phyloP scores from a whole-genome alignment of 1,140 invertebrate species.

The Radopholus similis region DNA sequence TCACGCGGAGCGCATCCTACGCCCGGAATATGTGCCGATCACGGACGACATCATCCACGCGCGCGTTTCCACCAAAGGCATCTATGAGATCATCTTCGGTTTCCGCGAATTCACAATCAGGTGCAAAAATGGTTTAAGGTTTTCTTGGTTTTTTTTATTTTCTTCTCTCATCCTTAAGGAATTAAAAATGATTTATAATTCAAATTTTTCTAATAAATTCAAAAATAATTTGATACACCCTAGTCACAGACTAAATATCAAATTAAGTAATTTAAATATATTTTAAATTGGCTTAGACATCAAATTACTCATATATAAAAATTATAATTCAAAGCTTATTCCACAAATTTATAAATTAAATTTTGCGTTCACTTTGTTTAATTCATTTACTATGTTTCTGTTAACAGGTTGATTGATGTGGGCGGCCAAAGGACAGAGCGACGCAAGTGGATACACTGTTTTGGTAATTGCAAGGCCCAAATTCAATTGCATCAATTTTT shows the following conservation, averaged over 20 bases:
- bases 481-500: not conserved
- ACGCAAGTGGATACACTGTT: conserved; percentile 24
- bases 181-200: conserved; percentile 1
- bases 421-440: conserved; percentile 12
- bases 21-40: too few species aligned
- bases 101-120: conserved; percentile 25
- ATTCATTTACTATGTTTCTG: not conserved
- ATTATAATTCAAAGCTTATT: not conserved
- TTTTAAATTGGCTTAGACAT: not conserved
- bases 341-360: not conserved
- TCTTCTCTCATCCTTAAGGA: too few species aligned
- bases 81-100: conserved; percentile 19
- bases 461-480: not conserved
- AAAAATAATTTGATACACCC: conserved; percentile 12
- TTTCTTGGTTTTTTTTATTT: too few species aligned
- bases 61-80: conserved; percentile 16
- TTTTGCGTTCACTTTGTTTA: not conserved
- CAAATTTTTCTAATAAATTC: not conserved
- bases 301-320: too few species aligned
- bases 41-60: conserved; percentile 19
- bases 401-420: conserved; percentile 20
- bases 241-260: not conserved
- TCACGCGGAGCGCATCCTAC: too few species aligned
- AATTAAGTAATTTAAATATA: not conserved
- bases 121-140: not conserved